Conservation (phyloP, 1,140 invertebrate species). For the Helicorthomorpha holstii region DNA sequence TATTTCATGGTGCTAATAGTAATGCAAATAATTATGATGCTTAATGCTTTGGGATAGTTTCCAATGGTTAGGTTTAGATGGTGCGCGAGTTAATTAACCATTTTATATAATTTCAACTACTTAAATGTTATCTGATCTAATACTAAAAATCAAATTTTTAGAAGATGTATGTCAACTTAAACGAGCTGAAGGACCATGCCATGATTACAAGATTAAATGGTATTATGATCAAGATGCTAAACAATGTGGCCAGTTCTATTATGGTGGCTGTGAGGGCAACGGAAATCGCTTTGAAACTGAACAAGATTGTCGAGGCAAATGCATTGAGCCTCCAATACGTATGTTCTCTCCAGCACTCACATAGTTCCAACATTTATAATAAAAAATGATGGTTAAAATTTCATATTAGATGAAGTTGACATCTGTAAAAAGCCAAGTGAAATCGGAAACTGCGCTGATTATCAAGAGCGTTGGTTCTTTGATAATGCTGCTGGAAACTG, state of each 20-base stretch:
- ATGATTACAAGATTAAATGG: slow-evolving; percentile 25
- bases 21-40: too few species aligned
- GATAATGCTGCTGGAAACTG: slow-evolving; percentile 52
- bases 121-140: too few species aligned
- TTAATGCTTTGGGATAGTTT: too few species aligned
- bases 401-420: slow-evolving; percentile 45
- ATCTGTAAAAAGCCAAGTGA: slow-evolving; percentile 50
- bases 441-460: slow-evolving; percentile 60
- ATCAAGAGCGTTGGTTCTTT: slow-evolving; percentile 63
- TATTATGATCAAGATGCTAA: slow-evolving; percentile 25
- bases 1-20: too few species aligned
- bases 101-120: too few species aligned
- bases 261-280: slow-evolving; percentile 79
- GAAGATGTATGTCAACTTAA: slow-evolving; percentile 39
- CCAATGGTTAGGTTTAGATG: too few species aligned
- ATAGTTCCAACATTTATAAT: too few species aligned
- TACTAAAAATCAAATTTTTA: too few species aligned
- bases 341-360: slow-evolving; percentile 53
- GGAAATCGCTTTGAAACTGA: slow-evolving; percentile 64
- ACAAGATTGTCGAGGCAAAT: slow-evolving; percentile 57
- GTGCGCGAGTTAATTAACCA: too few species aligned
- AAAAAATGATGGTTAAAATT: too few species aligned
- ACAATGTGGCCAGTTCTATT: slow-evolving; percentile 87
- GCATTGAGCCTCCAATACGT: slow-evolving; percentile 45
- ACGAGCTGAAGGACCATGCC: slow-evolving; percentile 60